phyloP scores from a whole-genome alignment of 2,888 invertebrate genomes.

The Lasius fuliginosus region DNA sequence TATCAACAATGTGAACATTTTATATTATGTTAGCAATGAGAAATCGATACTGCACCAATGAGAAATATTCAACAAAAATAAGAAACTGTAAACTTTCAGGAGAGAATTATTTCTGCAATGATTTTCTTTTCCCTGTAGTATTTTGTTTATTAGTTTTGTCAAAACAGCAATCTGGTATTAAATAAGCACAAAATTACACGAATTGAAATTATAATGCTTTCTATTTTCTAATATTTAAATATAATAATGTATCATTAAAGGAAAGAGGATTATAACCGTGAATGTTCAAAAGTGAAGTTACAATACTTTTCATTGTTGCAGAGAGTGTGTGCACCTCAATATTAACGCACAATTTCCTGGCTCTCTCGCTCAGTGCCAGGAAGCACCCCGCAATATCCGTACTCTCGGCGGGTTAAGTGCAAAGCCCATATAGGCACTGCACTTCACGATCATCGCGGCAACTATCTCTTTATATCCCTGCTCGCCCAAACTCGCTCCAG shows the following conservation, averaged over 20 bases:
- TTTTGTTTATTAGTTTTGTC: neutral
- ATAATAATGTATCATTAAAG: neutral
- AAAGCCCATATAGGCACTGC: constrained; percentile 40
- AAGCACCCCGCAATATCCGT: constrained; percentile 68
- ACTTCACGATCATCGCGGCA: constrained; percentile 12
- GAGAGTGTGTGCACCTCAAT: constrained; percentile 39
- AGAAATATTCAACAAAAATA: neutral
- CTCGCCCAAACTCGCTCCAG: constrained; percentile 33
- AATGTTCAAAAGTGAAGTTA: neutral
- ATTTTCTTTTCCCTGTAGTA: neutral
- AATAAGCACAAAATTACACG: neutral
- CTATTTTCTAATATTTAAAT: neutral
- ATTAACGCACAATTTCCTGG: constrained; percentile 69
- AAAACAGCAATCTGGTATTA: neutral
- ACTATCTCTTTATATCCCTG: constrained; percentile 3
- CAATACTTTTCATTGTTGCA: neutral
- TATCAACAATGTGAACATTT: neutral
- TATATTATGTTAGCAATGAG: neutral
- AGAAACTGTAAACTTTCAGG: neutral
- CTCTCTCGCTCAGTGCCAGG: constrained; percentile 49
- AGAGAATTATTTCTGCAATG: constrained; percentile 2
- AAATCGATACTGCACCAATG: neutral
- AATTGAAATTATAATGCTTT: neutral
- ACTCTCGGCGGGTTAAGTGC: constrained; percentile 65
- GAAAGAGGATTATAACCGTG: neutral